These are phyloP conservation scores for Scelioninae gen. 1 DNA, from an alignment of 2,888 invertebrate species.

Conservation along the genomic window DNA sequence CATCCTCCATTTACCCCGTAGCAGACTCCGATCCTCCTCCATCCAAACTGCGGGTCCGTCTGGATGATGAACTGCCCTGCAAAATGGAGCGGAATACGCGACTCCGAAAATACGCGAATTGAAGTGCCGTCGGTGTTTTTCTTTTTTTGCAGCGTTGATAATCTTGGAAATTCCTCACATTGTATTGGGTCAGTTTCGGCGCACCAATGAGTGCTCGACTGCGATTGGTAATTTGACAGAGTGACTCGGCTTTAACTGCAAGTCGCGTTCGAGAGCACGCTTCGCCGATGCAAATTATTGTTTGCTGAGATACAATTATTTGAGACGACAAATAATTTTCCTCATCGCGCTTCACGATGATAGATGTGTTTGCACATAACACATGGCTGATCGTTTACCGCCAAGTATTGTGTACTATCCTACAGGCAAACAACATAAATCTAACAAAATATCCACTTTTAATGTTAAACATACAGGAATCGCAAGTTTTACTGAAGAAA, in stretches of 20 bases:
- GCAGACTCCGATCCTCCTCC: conserved; percentile 70
- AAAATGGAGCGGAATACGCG: conserved; percentile 80
- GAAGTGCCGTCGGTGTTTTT: conserved; percentile 69
- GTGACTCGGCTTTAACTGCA: conserved; percentile 26
- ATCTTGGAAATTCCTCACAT: conserved; percentile 58
- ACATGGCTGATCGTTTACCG: conserved; percentile 61
- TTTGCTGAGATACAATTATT: conserved; percentile 63
- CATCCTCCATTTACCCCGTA: conserved; percentile 73
- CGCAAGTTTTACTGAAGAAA: conserved; percentile 12
- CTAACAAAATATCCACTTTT: conserved; percentile 47
- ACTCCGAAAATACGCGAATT: conserved; percentile 79
- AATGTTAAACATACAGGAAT: conserved; percentile 28
- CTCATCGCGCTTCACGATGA: conserved; percentile 52
- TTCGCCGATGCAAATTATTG: conserved; percentile 56
- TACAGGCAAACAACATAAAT: conserved; percentile 64
- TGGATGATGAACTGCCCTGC: conserved; percentile 82
- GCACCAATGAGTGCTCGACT: conserved; percentile 34
- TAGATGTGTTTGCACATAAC: conserved; percentile 66
- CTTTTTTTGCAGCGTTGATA: conserved; percentile 36
- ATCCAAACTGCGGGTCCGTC: conserved; percentile 76
- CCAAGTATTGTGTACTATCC: conserved; percentile 44
- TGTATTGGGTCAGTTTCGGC: conserved; percentile 33
- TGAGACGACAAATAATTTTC: conserved; percentile 66
- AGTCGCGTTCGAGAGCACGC: conserved; percentile 19
- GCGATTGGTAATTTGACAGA: conserved; percentile 56